phyloP scores from a whole-genome alignment of 2,888 invertebrate species.

The Crematogaster levior region DNA sequence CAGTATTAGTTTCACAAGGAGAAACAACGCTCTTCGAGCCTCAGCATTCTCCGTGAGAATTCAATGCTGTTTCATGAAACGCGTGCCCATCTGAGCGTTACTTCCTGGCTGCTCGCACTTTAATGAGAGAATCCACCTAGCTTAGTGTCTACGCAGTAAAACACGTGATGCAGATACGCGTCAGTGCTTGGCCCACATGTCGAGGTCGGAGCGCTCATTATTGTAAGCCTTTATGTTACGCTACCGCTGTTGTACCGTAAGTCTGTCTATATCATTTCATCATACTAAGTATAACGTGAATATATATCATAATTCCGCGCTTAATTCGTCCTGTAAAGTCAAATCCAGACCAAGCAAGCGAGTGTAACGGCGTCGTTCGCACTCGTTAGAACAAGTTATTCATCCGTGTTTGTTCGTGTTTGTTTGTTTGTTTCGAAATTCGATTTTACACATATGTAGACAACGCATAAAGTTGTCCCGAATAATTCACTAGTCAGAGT shows the following conservation, averaged over 20 bases:
- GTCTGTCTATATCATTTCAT: slow-evolving; percentile 72
- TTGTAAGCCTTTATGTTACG: slow-evolving; percentile 78
- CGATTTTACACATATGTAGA: not conserved
- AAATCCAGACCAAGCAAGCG: not conserved
- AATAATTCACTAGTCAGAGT: not conserved
- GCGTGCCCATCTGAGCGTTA: slow-evolving; percentile 28
- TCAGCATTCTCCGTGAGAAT: slow-evolving; percentile 16
- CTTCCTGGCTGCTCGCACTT: slow-evolving; percentile 70
- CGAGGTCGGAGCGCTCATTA: slow-evolving; percentile 83
- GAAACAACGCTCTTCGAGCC: slow-evolving; percentile 9
- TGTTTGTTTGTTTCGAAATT: not conserved
- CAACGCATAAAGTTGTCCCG: slow-evolving; percentile 7
- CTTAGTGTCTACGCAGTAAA: slow-evolving; percentile 61
- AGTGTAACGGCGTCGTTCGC: not conserved
- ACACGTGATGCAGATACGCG: slow-evolving; percentile 70
- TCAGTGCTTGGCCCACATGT: slow-evolving; percentile 82
- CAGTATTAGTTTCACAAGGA: not conserved
- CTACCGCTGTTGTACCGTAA: slow-evolving; percentile 49
- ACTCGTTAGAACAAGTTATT: not conserved
- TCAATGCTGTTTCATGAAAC: slow-evolving; percentile 19
- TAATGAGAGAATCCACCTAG: slow-evolving; percentile 58
- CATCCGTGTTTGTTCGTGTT: not conserved
- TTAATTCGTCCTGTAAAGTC: slow-evolving; percentile 62
- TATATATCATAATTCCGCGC: slow-evolving; percentile 67
- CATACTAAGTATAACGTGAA: slow-evolving; percentile 72